Percentiles rank a stretch among this genome's conserved stretches.
Conservation (phyloP, 2,113 vertebrate genomes). For the Dromas ardeola region DNA sequence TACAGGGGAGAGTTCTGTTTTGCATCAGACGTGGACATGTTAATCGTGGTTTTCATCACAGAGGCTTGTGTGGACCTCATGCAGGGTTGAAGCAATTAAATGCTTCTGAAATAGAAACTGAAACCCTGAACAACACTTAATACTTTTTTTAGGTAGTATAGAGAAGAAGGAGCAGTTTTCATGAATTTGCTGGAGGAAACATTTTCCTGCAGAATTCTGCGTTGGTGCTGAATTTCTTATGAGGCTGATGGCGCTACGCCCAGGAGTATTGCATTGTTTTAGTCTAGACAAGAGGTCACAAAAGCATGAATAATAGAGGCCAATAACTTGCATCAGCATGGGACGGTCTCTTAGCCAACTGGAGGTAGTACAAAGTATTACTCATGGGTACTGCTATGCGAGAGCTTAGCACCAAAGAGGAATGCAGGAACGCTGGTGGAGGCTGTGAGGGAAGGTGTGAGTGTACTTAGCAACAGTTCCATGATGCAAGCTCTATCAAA, state of each 20-base stretch:
- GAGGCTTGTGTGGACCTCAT: not conserved
- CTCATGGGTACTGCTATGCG: not conserved
- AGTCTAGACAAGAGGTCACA: constrained; percentile 37
- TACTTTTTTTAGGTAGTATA: not conserved
- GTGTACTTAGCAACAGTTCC: not conserved
- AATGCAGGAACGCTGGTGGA: not conserved
- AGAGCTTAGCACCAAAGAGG: not conserved
- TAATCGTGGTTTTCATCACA: not conserved
- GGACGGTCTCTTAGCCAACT: not conserved
- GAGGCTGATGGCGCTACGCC: not conserved
- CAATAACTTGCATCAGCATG: not conserved
- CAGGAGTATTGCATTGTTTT: not conserved
- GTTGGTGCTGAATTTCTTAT: not conserved
- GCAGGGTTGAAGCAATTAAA: not conserved
- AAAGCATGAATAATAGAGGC: not conserved
- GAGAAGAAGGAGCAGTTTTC: not conserved
- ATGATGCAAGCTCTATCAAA: not conserved
- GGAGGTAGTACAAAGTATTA: not conserved
- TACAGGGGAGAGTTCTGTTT: not conserved
- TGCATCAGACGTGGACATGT: not conserved
- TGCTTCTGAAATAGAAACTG: not conserved
- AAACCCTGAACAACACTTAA: not conserved
- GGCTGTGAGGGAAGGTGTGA: not conserved
- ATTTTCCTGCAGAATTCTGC: not conserved
- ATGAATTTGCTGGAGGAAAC: not conserved